Evolutionary conservation across 2,113 vertebrate species (phyloP).

Genomic region (Zosterops lateralis): DNA sequence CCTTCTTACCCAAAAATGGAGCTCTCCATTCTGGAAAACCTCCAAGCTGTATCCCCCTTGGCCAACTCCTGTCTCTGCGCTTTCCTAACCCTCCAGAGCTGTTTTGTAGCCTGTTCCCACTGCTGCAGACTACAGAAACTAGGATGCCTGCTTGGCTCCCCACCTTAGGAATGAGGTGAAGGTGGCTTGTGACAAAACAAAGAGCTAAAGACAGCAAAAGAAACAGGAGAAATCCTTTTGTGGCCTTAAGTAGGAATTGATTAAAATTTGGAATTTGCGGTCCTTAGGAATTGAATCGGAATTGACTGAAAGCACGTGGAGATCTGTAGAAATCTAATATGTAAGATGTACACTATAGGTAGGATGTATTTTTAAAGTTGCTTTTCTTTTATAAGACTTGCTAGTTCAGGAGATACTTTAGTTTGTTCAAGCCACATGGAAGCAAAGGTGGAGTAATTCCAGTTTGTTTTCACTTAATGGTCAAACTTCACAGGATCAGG

Average conservation of each 20-base stretch:
- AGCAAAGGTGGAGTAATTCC: background rate
- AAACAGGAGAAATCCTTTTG: background rate
- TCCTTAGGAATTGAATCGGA: background rate
- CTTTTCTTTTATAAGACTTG: conserved; percentile 9
- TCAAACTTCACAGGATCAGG: background rate
- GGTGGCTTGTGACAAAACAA: background rate
- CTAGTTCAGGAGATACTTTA: background rate
- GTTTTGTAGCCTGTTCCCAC: background rate
- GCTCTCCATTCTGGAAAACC: conserved; percentile 16
- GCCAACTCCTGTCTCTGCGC: conserved; percentile 20
- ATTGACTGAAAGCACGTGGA: conserved; percentile 14
- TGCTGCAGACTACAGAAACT: background rate
- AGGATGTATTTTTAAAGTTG: conserved; percentile 26
- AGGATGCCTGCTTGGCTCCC: background rate
- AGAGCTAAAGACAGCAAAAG: background rate
- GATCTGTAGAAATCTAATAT: background rate
- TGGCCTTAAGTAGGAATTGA: conserved; percentile 34
- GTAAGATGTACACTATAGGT: conserved; percentile 17
- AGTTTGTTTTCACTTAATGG: background rate
- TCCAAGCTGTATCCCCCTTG: conserved; percentile 24
- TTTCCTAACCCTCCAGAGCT: background rate
- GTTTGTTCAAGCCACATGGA: background rate
- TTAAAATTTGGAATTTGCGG: background rate
- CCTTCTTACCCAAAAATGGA: background rate
- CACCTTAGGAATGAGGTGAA: background rate